phyloP scores from a whole-genome alignment of 2,113 vertebrate genomes.

The Sarotherodon lohbergeri region DNA sequence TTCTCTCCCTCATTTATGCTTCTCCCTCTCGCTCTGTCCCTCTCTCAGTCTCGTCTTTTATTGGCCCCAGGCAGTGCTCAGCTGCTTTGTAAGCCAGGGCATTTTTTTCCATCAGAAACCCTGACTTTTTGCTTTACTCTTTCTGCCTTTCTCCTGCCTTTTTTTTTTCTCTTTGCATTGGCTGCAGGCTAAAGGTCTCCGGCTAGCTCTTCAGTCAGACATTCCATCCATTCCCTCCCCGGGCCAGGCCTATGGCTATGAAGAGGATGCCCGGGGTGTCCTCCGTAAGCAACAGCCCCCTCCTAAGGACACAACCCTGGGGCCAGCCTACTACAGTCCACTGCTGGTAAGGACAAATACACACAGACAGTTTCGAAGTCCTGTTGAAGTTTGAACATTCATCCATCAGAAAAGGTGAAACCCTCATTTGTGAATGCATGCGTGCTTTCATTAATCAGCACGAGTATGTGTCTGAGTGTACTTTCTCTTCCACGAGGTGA shows the following conservation, averaged over 20 bases:
- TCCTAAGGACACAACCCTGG: constrained; percentile 65
- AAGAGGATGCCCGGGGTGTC: constrained; percentile 64
- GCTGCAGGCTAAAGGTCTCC: constrained; percentile 52
- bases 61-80: constrained; percentile 22
- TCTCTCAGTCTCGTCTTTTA: background rate
- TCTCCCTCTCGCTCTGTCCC: background rate
- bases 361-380: background rate
- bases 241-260: constrained; percentile 72
- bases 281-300: constrained; percentile 65
- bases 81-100: constrained; percentile 17
- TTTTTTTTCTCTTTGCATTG: background rate
- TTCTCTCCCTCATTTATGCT: background rate
- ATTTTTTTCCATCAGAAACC: background rate
- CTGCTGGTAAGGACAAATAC: constrained; percentile 58
- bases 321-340: constrained; percentile 74
- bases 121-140: background rate
- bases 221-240: constrained; percentile 77
- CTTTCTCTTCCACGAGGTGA: constrained; percentile 48
- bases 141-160: background rate
- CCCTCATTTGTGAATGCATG: constrained; percentile 20
- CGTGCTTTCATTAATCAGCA: constrained; percentile 37
- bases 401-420: constrained; percentile 21
- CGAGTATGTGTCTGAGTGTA: constrained; percentile 26
- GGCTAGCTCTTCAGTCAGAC: constrained; percentile 37
- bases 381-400: background rate